phyloP scores from a whole-genome alignment of 2,797 vertebrate genomes.

The Muscicapa striata region DNA sequence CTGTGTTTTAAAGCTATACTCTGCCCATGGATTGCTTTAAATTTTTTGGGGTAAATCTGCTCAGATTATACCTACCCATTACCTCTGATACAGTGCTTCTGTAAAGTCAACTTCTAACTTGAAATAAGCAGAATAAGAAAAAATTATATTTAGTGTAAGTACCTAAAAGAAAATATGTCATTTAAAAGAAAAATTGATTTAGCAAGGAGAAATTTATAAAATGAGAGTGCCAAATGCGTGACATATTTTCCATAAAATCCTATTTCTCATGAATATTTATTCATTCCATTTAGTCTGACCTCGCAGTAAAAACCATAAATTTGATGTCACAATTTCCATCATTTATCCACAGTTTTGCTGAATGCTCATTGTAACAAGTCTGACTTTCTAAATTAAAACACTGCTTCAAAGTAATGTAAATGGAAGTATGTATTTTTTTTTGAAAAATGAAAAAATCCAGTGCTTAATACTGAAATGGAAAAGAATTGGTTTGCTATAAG shows the following conservation, averaged over 20 bases:
- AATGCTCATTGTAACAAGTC: neutral
- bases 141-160: neutral
- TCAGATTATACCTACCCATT: neutral
- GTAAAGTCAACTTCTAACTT: neutral
- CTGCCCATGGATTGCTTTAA: neutral
- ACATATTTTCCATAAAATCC: neutral
- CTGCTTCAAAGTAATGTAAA: neutral
- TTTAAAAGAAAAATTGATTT: neutral
- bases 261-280: neutral
- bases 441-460: conserved; percentile 1
- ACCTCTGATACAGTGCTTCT: neutral
- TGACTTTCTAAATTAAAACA: neutral
- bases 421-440: neutral
- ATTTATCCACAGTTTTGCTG: conserved; percentile 9
- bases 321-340: neutral
- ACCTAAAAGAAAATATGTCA: neutral
- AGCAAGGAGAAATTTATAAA: neutral
- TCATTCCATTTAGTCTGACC: neutral
- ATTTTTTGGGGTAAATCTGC: neutral
- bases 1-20: neutral
- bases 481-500: neutral
- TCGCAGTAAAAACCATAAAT: neutral
- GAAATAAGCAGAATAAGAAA: neutral
- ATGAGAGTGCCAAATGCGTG: neutral
- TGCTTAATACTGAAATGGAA: neutral